phyloP scores from a whole-genome alignment of 2,888 invertebrate genomes.

The Andrena bicolor region DNA sequence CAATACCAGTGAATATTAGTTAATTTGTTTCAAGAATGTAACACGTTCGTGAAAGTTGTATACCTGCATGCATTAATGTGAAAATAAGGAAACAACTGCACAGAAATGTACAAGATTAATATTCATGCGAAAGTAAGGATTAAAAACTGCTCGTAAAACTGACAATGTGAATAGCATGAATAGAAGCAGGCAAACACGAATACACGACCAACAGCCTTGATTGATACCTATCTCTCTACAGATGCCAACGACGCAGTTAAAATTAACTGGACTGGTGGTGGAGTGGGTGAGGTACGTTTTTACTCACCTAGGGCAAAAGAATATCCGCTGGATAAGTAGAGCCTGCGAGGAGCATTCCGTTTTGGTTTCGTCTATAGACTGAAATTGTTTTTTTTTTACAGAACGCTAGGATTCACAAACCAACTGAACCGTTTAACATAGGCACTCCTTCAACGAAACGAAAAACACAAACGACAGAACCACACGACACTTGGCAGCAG shows the following conservation, averaged over 20 bases:
- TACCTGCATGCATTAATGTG: slow-evolving; percentile 45
- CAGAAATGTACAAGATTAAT: slow-evolving; percentile 37
- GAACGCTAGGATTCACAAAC: slow-evolving; percentile 83
- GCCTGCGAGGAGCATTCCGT: slow-evolving; percentile 80
- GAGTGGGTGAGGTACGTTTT: slow-evolving; percentile 76
- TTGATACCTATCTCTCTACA: slow-evolving; percentile 59
- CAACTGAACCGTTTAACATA: slow-evolving; percentile 82
- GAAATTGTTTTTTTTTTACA: slow-evolving; percentile 81
- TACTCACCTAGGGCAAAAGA: slow-evolving; percentile 84
- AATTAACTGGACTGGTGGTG: slow-evolving; percentile 58
- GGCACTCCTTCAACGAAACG: slow-evolving; percentile 81
- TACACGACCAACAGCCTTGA: slow-evolving; percentile 39
- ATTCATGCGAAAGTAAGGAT: slow-evolving; percentile 63
- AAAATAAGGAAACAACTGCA: slow-evolving; percentile 15
- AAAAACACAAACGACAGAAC: slow-evolving; percentile 72
- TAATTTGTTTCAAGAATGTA: neutral
- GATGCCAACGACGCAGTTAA: slow-evolving; percentile 56
- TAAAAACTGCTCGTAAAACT: slow-evolving; percentile 81
- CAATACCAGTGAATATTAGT: neutral
- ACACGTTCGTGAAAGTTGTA: neutral
- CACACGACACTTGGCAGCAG: slow-evolving; percentile 75
- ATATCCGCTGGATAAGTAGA: slow-evolving; percentile 83
- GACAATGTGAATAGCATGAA: slow-evolving; percentile 60
- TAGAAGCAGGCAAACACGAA: slow-evolving; percentile 55
- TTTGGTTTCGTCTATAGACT: slow-evolving; percentile 83